Conservation (phyloP, 1,140 invertebrate species). For the Pantala flavescens region DNA sequence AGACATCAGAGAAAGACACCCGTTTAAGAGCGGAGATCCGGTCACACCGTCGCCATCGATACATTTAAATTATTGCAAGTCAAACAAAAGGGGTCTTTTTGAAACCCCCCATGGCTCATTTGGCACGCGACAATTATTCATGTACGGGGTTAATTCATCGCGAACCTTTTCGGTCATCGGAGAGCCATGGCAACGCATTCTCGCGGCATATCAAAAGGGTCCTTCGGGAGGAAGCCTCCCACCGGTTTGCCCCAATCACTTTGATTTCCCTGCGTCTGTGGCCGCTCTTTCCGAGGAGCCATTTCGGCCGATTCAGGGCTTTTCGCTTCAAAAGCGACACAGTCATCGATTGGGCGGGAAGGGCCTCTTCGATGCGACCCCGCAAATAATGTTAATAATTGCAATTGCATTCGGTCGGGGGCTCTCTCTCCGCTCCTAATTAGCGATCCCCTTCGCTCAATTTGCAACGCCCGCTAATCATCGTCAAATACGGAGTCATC, state of each 20-base stretch:
- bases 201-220: neutral
- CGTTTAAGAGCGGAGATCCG: no score
- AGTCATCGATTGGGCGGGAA: neutral
- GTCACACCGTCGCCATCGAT: no score
- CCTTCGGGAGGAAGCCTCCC: neutral
- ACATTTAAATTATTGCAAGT: neutral
- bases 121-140: neutral
- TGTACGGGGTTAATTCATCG: neutral
- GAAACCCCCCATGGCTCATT: neutral
- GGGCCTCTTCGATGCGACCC: neutral
- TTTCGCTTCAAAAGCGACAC: neutral
- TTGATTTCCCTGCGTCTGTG: neutral
- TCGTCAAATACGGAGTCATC: conserved; percentile 8
- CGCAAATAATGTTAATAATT: conserved; percentile 8
- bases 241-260: neutral
- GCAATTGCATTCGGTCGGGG: neutral
- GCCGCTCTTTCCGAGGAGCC: neutral
- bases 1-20: no score
- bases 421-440: neutral
- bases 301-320: neutral
- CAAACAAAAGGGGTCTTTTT: conserved; percentile 2
- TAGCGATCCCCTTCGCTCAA: neutral
- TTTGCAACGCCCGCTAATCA: conserved; percentile 4
- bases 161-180: neutral
- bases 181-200: neutral